A percentile compares a stretch with the other conserved stretches of the same genome.
Conservation (phyloP, 1,140 invertebrate species). For the Belonocnema kinseyi region DNA sequence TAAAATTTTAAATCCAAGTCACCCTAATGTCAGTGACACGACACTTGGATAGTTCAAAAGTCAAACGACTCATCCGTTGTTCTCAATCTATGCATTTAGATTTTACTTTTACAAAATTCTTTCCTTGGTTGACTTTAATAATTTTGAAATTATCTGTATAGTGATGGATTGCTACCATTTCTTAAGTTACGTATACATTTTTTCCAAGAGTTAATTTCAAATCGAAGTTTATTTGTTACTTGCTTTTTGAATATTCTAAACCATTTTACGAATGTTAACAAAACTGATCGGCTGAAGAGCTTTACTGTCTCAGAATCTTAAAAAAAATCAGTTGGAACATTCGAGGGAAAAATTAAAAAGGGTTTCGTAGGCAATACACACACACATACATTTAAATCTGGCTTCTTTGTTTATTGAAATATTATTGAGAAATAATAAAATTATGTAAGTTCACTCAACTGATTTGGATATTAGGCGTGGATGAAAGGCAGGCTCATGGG, state of each 20-base stretch:
- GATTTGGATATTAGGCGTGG: no score
- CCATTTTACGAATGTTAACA: neutral
- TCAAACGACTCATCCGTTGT: neutral
- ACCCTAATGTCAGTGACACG: conserved; percentile 9
- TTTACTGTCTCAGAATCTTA: neutral
- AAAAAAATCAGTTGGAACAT: neutral
- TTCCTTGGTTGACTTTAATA: neutral
- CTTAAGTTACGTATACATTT: conserved; percentile 16
- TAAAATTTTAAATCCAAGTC: conserved; percentile 53
- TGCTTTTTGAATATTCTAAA: neutral
- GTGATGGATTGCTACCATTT: neutral
- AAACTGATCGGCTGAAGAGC: neutral
- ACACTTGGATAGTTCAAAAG: conserved; percentile 2
- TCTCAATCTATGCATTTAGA: neutral
- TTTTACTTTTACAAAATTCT: neutral
- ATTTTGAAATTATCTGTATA: neutral
- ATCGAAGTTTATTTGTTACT: neutral
- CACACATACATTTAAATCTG: no score
- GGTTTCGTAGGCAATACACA: no score
- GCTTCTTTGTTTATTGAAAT: neutral
- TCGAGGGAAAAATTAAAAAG: no score
- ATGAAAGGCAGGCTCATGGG: no score
- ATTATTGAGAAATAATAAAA: neutral
- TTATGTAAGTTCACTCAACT: no score
- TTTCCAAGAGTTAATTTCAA: conserved; percentile 2